A percentile compares a stretch with the other conserved stretches of the same genome.
These are phyloP conservation scores for Falco columbarius DNA, from an alignment of 2,797 vertebrate genomes.

Conservation along the genomic window DNA sequence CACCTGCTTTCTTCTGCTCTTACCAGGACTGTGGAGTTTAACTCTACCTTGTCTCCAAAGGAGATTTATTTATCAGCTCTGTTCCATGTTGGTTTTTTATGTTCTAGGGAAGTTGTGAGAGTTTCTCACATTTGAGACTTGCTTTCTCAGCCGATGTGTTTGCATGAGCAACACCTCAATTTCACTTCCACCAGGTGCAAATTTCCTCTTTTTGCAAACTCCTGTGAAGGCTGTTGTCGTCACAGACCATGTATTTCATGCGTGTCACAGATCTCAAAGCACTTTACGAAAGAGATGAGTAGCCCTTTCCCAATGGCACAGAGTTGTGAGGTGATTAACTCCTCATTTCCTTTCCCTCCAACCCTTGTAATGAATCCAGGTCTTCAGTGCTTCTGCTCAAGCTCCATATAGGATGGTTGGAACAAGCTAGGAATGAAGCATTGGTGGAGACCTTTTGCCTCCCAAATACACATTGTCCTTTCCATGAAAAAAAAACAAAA, in stretches of 20 bases:
- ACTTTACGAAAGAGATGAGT: not conserved
- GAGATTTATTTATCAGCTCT: not conserved
- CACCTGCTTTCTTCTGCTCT: not conserved
- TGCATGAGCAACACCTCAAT: not conserved
- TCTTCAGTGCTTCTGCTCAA: not conserved
- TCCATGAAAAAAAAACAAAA: too few species aligned
- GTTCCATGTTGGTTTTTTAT: not conserved
- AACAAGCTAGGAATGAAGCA: not conserved
- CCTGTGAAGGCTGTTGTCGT: not conserved
- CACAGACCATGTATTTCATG: not conserved
- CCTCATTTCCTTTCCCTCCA: not conserved
- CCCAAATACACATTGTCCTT: not conserved
- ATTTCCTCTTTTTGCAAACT: not conserved
- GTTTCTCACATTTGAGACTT: not conserved
- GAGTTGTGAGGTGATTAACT: not conserved
- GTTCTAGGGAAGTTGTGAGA: not conserved
- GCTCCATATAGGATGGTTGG: not conserved
- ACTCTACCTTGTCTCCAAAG: not conserved
- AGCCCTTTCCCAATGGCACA: not conserved
- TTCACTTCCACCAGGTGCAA: not conserved
- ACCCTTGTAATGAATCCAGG: not conserved
- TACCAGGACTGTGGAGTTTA: not conserved
- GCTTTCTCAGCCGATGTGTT: not conserved
- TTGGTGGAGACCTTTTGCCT: not conserved
- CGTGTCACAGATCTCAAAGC: not conserved